Evolutionary conservation across 2,888 invertebrate species (phyloP), one percentile per base, ranked within the genome.

Genomic region (Melanophora roralis): DNA sequence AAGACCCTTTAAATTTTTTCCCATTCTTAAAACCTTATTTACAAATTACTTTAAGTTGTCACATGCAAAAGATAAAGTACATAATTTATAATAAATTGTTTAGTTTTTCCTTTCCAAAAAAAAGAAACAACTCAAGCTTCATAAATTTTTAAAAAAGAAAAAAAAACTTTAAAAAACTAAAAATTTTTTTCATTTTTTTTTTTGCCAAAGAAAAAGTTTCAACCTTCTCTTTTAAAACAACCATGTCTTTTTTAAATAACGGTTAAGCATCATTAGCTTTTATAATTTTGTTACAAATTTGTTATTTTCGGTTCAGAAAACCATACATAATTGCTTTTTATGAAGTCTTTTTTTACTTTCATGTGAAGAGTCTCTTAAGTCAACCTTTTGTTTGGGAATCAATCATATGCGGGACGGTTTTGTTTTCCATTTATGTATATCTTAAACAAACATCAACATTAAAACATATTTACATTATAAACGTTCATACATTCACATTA

Each of bases 381-480:
- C 76, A 78, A 68, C 47, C 67, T 78, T 78, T 78, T 73, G 72
- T 73, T 73, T 73, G 68, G 53, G 78, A 80, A 80, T 80, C 80
- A 76, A 80, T 80, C 80, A 80, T 76, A 80, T 80, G 80, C 80
- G 80, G 80, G 80, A 80, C 72, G 80, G 51, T 73, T 69, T 53
- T 67, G 47, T 67, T 72, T n/a, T n/a, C n/a, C n/a, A n/a, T n/a
- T n/a, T n/a, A n/a, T n/a, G n/a, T 45, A 67, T 78, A 78, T 73
- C 68, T 57, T 23, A 27, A 6, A 5, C 27, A 6, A 5, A 27
- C 6, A 27, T 6, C n/a, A n/a, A n/a, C n/a, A n/a, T n/a, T n/a
- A n/a, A 27, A 5, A 27, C 27, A 27, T 27, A 27, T 6, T 27
- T 27, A 27, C 27, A 27, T 27, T n/a, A n/a, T n/a, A n/a, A n/a